These are phyloP conservation scores for Parasteatoda tepidariorum DNA, from an alignment of 1,140 invertebrate species.

Conservation along the genomic window DNA sequence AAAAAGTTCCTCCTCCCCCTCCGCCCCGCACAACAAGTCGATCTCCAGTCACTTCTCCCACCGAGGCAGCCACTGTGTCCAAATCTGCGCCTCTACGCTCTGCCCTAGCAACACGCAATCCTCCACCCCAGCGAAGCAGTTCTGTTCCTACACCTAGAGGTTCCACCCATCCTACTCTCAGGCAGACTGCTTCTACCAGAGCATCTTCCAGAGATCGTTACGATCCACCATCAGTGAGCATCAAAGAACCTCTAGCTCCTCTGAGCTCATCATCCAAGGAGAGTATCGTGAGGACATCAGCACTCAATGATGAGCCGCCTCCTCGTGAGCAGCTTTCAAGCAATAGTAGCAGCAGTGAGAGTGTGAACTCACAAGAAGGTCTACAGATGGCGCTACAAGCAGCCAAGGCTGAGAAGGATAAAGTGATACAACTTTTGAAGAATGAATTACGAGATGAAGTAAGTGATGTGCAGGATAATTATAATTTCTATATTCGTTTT, in stretches of 20 bases:
- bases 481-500: too few species aligned
- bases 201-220: constrained; percentile 23
- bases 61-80: constrained; percentile 9
- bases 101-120: constrained; percentile 55
- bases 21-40: constrained; percentile 84
- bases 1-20: constrained; percentile 82
- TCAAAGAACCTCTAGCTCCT: constrained; percentile 61
- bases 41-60: constrained; percentile 79
- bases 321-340: constrained; percentile 66
- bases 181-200: constrained; percentile 50
- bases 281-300: constrained; percentile 29
- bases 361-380: constrained; percentile 79
- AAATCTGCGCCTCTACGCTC: constrained; percentile 69
- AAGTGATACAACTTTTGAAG: constrained; percentile 26
- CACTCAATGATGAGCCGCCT: constrained; percentile 48
- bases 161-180: constrained; percentile 26
- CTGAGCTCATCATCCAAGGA: constrained; percentile 62
- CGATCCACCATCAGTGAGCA: background rate
- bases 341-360: constrained; percentile 79
- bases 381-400: constrained; percentile 66
- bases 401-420: constrained; percentile 45
- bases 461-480: too few species aligned
- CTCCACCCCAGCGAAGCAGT: constrained; percentile 64
- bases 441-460: constrained; percentile 52
- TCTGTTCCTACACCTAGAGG: constrained; percentile 34